Evolutionary conservation across 2,797 vertebrate genomes (phyloP).

Genomic region (Danio aesculapii): DNA sequence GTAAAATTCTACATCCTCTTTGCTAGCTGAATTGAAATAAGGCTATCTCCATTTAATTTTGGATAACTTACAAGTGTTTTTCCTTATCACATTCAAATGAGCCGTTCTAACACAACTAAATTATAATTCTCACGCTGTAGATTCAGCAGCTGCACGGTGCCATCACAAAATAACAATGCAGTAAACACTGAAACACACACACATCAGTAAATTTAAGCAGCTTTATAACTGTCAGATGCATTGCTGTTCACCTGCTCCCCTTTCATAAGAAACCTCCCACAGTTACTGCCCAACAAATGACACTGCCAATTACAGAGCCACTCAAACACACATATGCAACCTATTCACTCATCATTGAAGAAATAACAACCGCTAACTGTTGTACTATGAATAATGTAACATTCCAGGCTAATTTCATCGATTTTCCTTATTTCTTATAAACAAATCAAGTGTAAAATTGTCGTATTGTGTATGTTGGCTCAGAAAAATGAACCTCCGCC

Average conservation of each 20-base stretch:
- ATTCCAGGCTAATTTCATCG: background rate
- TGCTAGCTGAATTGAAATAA: background rate
- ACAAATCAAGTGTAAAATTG: background rate
- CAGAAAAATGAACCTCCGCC: background rate
- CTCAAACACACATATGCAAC: conserved; percentile 63
- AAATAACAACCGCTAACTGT: background rate
- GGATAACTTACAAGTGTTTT: background rate
- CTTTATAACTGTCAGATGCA: conserved; percentile 79
- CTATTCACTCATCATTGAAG: conserved; percentile 57
- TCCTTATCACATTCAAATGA: background rate
- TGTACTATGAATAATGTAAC: background rate
- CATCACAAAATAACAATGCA: background rate
- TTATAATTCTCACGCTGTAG: background rate
- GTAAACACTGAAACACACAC: conserved; percentile 25
- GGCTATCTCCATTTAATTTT: background rate
- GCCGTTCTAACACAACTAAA: background rate
- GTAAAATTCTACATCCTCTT: background rate
- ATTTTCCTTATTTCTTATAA: background rate
- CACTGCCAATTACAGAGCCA: conserved; percentile 73
- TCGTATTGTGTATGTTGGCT: background rate
- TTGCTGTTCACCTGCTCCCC: conserved; percentile 79
- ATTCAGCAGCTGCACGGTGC: background rate
- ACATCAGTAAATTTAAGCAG: conserved; percentile 70
- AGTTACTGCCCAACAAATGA: conserved; percentile 81
- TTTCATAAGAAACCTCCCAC: conserved; percentile 65